Base-by-base conservation (phyloP, 2,113 vertebrate species). In the Silurus glanis region DNA sequence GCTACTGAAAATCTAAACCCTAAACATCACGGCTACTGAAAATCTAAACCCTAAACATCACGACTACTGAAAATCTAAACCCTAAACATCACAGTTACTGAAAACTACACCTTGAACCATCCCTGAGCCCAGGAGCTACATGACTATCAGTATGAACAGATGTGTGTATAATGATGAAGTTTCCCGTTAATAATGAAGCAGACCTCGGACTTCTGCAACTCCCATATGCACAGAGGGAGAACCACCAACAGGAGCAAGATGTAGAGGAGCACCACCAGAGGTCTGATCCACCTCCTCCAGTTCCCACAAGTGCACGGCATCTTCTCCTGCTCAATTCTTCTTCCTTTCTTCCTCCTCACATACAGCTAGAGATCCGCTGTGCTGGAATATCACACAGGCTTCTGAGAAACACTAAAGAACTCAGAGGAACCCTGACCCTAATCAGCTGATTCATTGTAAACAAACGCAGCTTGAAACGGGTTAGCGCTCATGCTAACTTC, bases 221-320 rank as follows among this genome's bases (percentile, higher is more conserved):
- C 96, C 98, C 97, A 99, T 16, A 98, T 91, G 91, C 97, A 97
- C 0, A 98, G 83, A 3, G 97, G 97, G 81, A 99, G 91, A 3
- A 96, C 96, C 79, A 98, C 95, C 66, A 98, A 80, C 12, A 99
- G 91, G 84, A 96, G 92, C 87, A 96, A 87, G 28, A 97, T 93
- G 86, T 99, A 99, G 59, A 99, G 83, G 55, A 97, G 85, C 49
- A 96, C 95, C 19, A 97, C 97, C 90, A 99, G 91, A 45, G 97
- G 97, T 78, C 98, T 95, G 87, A 99, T 99, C 98, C 97, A 99
- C 83, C 95, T 94, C 87, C 97, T 96, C 98, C 98, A 99, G 92
- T 98, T 97, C 64, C 95, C 97, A 92, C 96, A 98, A 49, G 97
- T 97, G 92, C 97, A 99, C 83, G 97, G 96, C 97, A 98, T 99